Evolutionary conservation across 2,888 invertebrate species (phyloP), one percentile per base, ranked within the genome.

Genomic region (Bhutanitis thaidina): DNA sequence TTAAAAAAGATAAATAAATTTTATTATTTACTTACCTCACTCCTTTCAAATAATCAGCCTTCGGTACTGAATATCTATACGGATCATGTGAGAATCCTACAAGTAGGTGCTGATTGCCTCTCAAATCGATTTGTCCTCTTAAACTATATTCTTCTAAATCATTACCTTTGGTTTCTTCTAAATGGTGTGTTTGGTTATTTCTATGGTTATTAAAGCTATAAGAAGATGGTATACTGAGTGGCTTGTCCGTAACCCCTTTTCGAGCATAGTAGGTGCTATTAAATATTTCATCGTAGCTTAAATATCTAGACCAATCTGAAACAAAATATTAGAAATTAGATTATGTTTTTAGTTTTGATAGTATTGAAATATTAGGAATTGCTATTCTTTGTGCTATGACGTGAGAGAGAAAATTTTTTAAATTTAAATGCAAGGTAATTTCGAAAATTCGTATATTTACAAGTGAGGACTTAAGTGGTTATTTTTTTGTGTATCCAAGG

Each of bases 11-110:
- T n/a, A n/a, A n/a, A n/a, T 20, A 2, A 20, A 3, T 2, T 20
- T 5, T 20, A 20, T 20, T 20, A 20, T 20, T 20, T 20, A 20
- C 67, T 69, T 58, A 85, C 88, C 87, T 83, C 8, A 82, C 78
- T 27, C 87, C 87, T 54, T 77, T 81, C 10, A 61, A 56, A 58
- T 79, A 88, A 51, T 87, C 86, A 5, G 71, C 72, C 20, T 80
- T 80, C 0, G 84, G 86, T 13, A 89, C 65, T 0, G 88, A 88
- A 59, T 74, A 76, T 53, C 87, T 74, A 50, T 76, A 89, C 0
- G 88, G 88, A 54, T 87, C 87, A 35, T 75, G 76, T 0, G 86
- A 80, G 36, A 86, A 81, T 0, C 86, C 87, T 0, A 87, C 80
- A 32, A 88, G 58, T 0, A 86, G 67, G 7, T 74, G 71, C n/a